Percentiles rank a stretch among this genome's conserved stretches.
Evolutionary conservation across 2,113 vertebrate genomes (phyloP).

Genomic region (Rissa tridactyla): DNA sequence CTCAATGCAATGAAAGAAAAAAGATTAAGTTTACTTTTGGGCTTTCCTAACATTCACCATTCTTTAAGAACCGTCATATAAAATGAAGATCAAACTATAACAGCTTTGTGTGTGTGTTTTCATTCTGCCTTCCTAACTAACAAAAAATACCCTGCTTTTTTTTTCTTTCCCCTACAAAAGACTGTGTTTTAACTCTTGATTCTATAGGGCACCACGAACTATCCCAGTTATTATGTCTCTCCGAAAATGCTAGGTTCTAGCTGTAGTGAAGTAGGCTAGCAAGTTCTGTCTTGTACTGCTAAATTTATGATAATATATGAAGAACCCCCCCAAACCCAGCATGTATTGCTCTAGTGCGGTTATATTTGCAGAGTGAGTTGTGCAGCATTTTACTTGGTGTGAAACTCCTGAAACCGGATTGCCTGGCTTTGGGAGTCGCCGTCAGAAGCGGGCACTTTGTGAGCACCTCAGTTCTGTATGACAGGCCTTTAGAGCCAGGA

Average conservation of each 20-base stretch:
- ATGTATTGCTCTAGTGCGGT: fast-evolving
- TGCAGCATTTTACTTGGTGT: not conserved
- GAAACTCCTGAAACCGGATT: not conserved
- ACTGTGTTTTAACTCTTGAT: not conserved
- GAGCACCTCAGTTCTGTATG: not conserved
- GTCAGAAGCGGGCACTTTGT: fast-evolving
- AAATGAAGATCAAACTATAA: not conserved
- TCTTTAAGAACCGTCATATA: not conserved
- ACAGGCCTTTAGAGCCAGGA: not conserved
- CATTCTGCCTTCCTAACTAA: not conserved
- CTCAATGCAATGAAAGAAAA: not conserved
- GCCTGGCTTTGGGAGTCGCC: not conserved
- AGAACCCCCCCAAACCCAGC: not conserved
- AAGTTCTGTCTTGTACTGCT: not conserved
- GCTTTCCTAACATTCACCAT: not conserved
- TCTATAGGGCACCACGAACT: not conserved
- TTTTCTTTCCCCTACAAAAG: not conserved
- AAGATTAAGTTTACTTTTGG: not conserved
- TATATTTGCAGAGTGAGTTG: not conserved
- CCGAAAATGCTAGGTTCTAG: not conserved
- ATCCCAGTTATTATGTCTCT: not conserved
- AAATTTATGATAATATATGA: not conserved
- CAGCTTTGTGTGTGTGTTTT: not conserved
- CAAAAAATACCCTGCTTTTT: not conserved
- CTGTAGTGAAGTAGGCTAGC: not conserved